Evolutionary conservation across 2,797 vertebrate genomes (phyloP).

Genomic region (Lithobates pipiens): DNA sequence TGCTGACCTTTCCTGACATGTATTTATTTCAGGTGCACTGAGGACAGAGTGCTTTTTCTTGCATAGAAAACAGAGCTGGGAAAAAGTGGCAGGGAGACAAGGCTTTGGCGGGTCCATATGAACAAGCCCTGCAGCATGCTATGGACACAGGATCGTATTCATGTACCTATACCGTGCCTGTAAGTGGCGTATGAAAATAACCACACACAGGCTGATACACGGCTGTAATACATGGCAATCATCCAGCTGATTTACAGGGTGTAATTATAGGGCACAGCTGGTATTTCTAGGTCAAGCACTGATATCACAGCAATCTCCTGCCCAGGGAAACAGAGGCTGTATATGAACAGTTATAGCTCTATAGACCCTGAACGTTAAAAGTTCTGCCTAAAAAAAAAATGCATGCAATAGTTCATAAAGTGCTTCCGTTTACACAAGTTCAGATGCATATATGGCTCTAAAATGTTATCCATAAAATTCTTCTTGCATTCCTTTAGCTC

Average conservation of each 20-base stretch:
- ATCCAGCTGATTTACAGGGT: not conserved
- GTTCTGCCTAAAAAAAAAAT: too few species aligned
- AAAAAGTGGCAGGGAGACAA: too few species aligned
- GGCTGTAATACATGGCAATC: not conserved
- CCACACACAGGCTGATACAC: not conserved
- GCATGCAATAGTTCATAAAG: too few species aligned
- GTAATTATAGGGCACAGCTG: not conserved
- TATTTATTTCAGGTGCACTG: not conserved
- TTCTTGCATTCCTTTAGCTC: too few species aligned
- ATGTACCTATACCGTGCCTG: not conserved
- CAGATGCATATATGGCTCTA: too few species aligned
- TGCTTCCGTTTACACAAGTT: too few species aligned
- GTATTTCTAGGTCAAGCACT: not conserved
- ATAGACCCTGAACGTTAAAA: not conserved
- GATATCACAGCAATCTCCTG: not conserved
- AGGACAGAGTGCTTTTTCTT: not conserved
- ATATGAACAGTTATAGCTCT: not conserved
- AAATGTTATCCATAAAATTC: too few species aligned
- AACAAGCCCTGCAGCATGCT: too few species aligned
- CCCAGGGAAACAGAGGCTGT: not conserved
- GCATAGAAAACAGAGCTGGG: not conserved
- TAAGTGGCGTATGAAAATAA: not conserved
- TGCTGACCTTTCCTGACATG: not conserved
- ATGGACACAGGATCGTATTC: not conserved
- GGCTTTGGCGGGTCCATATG: too few species aligned